These are phyloP conservation scores for Chalcis sispes DNA, from an alignment of 2,888 invertebrate genomes.

Conservation along the genomic window DNA sequence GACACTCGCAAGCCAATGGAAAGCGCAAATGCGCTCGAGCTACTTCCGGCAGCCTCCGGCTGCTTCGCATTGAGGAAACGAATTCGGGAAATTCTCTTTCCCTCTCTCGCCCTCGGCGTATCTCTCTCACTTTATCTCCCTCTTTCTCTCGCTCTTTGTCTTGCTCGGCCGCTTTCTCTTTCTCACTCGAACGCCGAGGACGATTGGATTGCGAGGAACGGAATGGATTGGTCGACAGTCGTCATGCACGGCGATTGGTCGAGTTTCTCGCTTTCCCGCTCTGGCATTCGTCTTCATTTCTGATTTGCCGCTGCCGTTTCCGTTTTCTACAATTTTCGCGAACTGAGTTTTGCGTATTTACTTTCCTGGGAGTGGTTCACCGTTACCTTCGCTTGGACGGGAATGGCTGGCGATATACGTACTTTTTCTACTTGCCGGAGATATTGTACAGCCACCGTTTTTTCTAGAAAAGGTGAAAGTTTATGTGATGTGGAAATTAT, in stretches of 20 bases:
- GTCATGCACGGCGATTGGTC: conserved; percentile 63
- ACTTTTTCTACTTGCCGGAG: conserved; percentile 41
- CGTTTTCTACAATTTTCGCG: conserved; percentile 12
- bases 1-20: conserved; percentile 75
- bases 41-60: conserved; percentile 37
- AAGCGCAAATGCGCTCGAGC: conserved; percentile 66
- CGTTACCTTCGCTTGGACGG: neutral
- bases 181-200: conserved; percentile 39
- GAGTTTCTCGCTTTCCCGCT: conserved; percentile 47
- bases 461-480: too few species aligned
- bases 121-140: neutral
- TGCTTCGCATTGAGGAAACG: too few species aligned
- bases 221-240: conserved; percentile 44
- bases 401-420: conserved; percentile 7
- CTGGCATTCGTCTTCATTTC: conserved; percentile 25
- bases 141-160: conserved; percentile 44
- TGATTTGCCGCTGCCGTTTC: conserved; percentile 25
- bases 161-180: conserved; percentile 2
- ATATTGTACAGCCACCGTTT: too few species aligned
- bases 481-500: too few species aligned
- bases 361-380: conserved; percentile 14
- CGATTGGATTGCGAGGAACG: conserved; percentile 50
- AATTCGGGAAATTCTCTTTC: conserved; percentile 64
- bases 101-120: conserved; percentile 56
- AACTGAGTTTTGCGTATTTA: neutral